Evolutionary conservation across 2,113 vertebrate species (phyloP), one percentile per base, ranked within the genome.

Genomic region (Cacatua alba): DNA sequence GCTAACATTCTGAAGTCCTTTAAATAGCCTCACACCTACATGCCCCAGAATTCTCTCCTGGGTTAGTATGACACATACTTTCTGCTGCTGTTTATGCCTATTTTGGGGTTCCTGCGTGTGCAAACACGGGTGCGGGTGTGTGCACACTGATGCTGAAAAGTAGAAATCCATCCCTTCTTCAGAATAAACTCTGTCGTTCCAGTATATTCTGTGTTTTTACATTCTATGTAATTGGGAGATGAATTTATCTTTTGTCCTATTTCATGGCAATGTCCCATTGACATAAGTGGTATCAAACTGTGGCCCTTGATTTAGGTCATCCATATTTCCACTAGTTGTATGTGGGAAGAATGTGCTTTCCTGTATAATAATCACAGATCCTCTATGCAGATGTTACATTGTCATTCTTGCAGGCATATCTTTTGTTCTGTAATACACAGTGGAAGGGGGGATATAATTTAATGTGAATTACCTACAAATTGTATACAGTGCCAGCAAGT

Each of bases 401-500:
- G 94, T 43, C 60, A 41, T 62, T 92, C 92, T 87, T 67, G 82
- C 26, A 85, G 63, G 63, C 80, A 10, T 80, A 37, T 60, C 55
- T 94, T 92, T 87, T 62, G 53, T 94, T 94, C 88, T 65, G 43
- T 64, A 81, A 41, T 72, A 49, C 88, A 37, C 49, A n/a, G 81
- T 55, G 60, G 65, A 91, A 95, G 35, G 4, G 62, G 88, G 97
- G 86, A 46, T 88, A 68, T 18, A 96, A 83, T 94, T 96, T 82
- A 76, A 70, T 88, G 80, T 82, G 96, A 96, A 91, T 95, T 97
- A 93, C 92, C 84, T 94, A 37, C 94, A 91, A 51, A 95, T 96
- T 90, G 94, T 90, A 65, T 57, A 46, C 63, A 20, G 88, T 71
- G 41, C 49, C 11, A 35, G 69, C 60, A 46, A 72, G 90, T 20